Evolutionary conservation across 1,140 invertebrate genomes (phyloP).

Genomic region (Zaprionus camerounensis): DNA sequence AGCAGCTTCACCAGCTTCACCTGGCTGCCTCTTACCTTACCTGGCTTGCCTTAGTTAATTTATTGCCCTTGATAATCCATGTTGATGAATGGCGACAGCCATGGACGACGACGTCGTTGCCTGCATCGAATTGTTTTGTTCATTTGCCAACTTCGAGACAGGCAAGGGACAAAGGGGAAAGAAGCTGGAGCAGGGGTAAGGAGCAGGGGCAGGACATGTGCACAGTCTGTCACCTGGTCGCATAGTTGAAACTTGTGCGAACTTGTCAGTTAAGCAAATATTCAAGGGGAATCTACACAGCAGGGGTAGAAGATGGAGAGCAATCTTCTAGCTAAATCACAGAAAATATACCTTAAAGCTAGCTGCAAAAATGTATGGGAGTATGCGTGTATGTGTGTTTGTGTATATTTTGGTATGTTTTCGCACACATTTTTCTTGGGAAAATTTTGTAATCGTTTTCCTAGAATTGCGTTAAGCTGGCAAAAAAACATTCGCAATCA

Average conservation of each 20-base stretch:
- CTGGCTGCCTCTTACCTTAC: conserved; percentile 2
- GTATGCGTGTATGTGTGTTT: background rate
- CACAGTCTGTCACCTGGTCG: conserved; percentile 10
- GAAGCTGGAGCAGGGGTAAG: background rate
- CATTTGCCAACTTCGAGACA: background rate
- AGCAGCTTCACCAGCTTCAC: background rate
- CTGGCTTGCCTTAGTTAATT: conserved; percentile 72
- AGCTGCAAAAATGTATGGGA: background rate
- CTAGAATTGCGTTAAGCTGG: conserved; percentile 1
- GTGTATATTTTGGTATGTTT: background rate
- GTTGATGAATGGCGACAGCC: conserved; percentile 71
- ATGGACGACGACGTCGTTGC: conserved; percentile 22
- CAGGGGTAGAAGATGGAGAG: background rate
- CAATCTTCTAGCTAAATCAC: background rate
- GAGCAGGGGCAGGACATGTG: background rate
- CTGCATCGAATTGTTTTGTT: conserved; percentile 17
- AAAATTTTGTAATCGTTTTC: background rate
- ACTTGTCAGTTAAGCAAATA: conserved; percentile 21
- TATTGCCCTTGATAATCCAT: conserved; percentile 75
- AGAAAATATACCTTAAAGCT: background rate
- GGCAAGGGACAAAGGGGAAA: background rate
- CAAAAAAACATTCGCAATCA: conserved; percentile 4
- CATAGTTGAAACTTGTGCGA: conserved; percentile 14
- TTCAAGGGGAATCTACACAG: conserved; percentile 3
- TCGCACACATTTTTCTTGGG: background rate